These are phyloP conservation scores for Oreochromis niloticus DNA, from an alignment of 2,113 vertebrate species.

Conservation along the genomic window DNA sequence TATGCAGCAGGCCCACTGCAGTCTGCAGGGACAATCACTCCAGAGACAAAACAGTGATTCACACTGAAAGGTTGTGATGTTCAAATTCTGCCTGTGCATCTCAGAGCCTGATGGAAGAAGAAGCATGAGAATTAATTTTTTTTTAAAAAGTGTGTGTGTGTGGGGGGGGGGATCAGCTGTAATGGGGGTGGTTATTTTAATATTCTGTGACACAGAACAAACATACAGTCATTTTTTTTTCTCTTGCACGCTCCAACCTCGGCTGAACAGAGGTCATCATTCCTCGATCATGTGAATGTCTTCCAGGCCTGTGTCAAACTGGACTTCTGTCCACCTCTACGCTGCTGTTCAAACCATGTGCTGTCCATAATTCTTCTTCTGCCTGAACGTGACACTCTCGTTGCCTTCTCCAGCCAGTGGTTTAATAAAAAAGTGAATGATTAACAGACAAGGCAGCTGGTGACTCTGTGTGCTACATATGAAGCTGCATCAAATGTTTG, in stretches of 20 bases:
- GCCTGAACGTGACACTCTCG: slow-evolving; percentile 30
- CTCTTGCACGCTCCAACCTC: background rate
- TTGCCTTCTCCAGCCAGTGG: slow-evolving; percentile 51
- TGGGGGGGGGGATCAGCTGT: background rate
- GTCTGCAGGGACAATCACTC: slow-evolving; percentile 48
- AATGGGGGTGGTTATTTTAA: background rate
- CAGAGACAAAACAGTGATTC: slow-evolving; percentile 7
- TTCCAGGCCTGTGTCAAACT: slow-evolving; percentile 11
- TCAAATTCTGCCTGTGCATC: background rate
- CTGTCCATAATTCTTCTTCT: slow-evolving; percentile 37
- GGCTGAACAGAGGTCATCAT: background rate
- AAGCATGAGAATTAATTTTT: background rate
- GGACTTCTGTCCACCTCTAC: slow-evolving; percentile 5
- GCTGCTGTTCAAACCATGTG: slow-evolving; percentile 58
- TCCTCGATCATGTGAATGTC: slow-evolving; percentile 11
- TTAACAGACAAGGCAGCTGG: slow-evolving; percentile 56
- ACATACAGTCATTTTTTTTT: background rate
- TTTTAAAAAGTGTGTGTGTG: too few relatives aligned
- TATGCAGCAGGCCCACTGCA: slow-evolving; percentile 44
- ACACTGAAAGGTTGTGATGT: slow-evolving; percentile 8
- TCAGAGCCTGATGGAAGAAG: slow-evolving; percentile 18
- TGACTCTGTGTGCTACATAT: slow-evolving; percentile 4
- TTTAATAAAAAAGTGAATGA: slow-evolving; percentile 71
- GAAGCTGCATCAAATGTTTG: background rate
- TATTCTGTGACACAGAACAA: background rate